phyloP scores from a whole-genome alignment of 2,797 vertebrate species.

The Uromys caudimaculatus region DNA sequence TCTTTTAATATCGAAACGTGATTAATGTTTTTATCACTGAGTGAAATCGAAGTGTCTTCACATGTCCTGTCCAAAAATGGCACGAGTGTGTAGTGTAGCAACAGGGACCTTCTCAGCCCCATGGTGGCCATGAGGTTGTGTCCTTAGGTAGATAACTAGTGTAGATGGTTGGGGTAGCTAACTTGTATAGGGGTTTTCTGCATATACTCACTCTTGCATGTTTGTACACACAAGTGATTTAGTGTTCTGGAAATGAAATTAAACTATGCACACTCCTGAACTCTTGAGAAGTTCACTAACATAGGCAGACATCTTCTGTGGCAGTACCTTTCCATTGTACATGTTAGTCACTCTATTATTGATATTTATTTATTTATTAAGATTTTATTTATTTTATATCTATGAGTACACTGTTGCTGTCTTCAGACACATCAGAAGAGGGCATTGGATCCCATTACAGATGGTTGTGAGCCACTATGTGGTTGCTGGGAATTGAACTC shows the following conservation, averaged over 20 bases:
- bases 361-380: not conserved
- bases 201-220: not conserved
- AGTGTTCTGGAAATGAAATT: not conserved
- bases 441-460: too few species aligned
- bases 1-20: not conserved
- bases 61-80: not conserved
- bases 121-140: not conserved
- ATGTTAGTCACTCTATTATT: not conserved
- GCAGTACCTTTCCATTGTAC: not conserved
- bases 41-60: not conserved
- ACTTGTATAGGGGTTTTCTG: not conserved
- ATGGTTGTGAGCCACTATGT: too few species aligned
- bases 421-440: too few species aligned
- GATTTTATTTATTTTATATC: too few species aligned
- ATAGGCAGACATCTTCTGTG: not conserved
- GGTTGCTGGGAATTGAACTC: too few species aligned
- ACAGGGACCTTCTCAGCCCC: not conserved
- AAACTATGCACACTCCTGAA: not conserved
- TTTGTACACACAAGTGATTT: not conserved
- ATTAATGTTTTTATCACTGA: not conserved
- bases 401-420: too few species aligned
- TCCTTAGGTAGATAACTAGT: not conserved
- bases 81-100: not conserved
- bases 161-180: not conserved
- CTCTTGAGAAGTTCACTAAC: not conserved